Percentiles rank a stretch among this genome's conserved stretches.
Conservation (phyloP, 30 jellyfish, hydroid and myxozoan genomes). For the Aurelia aurita region DNA sequence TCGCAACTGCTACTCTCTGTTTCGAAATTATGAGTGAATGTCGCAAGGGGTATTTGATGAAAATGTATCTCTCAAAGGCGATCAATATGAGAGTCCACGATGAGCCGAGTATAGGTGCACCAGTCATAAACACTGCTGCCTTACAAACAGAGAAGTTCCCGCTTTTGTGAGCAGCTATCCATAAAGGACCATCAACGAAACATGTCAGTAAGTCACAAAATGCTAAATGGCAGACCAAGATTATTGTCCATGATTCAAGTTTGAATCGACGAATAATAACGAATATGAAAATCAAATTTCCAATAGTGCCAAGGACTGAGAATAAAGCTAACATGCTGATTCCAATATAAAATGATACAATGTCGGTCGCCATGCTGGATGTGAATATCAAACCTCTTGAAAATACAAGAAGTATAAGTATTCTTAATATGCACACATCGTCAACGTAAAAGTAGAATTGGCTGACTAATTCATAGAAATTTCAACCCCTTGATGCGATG, state of each 20-base stretch:
- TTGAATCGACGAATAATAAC: constrained; percentile 6
- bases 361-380: too few species aligned
- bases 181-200: constrained; percentile 36
- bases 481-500: too few species aligned
- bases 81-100: constrained; percentile 21
- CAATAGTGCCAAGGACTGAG: constrained; percentile 20
- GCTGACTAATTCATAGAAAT: too few species aligned
- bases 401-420: too few species aligned
- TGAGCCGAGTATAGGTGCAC: constrained; percentile 12
- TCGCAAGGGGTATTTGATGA: constrained; percentile 40
- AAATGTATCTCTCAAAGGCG: constrained; percentile 43
- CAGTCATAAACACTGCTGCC: constrained; percentile 18
- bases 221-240: constrained; percentile 47
- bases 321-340: too few species aligned
- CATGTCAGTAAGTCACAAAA: constrained; percentile 20
- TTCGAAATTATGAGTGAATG: constrained; percentile 11
- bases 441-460: too few species aligned
- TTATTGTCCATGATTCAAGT: constrained; percentile 38
- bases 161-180: constrained; percentile 51
- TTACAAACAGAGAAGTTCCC: constrained; percentile 10
- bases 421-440: too few species aligned
- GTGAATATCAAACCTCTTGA: too few species aligned
- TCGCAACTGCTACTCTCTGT: neutral
- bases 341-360: too few species aligned
- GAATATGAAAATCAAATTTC: constrained; percentile 24